phyloP scores from a whole-genome alignment of 1,140 invertebrate species.

The Pantala flavescens region DNA sequence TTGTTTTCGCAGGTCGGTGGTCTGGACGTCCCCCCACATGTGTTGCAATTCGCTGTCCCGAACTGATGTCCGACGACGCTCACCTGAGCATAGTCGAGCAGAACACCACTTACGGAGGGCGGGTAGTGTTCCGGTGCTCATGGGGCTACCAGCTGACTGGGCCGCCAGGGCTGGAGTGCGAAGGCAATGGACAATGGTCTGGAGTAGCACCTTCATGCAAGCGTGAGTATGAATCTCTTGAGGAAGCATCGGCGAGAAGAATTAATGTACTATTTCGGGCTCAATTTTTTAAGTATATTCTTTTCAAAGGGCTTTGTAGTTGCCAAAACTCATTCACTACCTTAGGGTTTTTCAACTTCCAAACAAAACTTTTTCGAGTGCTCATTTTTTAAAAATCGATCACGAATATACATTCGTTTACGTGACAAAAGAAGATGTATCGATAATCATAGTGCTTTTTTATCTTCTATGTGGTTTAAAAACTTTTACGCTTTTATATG shows the following conservation, averaged over 20 bases:
- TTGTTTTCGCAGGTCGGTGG: slow-evolving; percentile 52
- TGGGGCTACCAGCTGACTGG: slow-evolving; percentile 69
- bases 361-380: no score
- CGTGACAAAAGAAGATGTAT: no score
- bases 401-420: no score
- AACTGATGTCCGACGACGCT: slow-evolving; percentile 40
- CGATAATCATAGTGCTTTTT: no score
- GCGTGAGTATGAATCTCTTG: slow-evolving; percentile 41
- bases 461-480: no score
- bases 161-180: slow-evolving; percentile 60
- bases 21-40: slow-evolving; percentile 59
- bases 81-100: slow-evolving; percentile 47
- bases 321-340: no score
- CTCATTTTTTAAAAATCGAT: no score
- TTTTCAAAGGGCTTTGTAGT: neutral
- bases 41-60: slow-evolving; percentile 59
- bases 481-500: no score
- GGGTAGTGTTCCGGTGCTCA: slow-evolving; percentile 66
- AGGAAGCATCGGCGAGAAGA: no score
- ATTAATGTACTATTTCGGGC: no score
- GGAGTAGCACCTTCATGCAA: slow-evolving; percentile 59
- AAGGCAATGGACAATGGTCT: slow-evolving; percentile 65
- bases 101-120: slow-evolving; percentile 53
- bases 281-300: neutral
- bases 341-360: no score